Base-by-base conservation (phyloP, 2,888 invertebrate genomes). In the Phyllotreta cruciferae region DNA sequence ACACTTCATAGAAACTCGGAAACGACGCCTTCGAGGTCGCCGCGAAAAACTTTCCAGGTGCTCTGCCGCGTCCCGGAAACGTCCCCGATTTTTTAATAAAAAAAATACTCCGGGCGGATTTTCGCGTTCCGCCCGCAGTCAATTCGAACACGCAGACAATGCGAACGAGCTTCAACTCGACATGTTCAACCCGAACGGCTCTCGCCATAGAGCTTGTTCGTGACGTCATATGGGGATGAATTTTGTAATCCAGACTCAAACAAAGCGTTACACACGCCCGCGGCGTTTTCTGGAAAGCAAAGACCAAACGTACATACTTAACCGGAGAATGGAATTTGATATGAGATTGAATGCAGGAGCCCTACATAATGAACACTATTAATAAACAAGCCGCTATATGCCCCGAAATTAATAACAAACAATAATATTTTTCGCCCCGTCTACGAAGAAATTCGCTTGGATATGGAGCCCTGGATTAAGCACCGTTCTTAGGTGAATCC, bases 401-500 rank as follows among this genome's bases (percentile, higher is more conserved):
- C 24, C 4, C 2, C 24, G 24, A 24, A 24, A 24, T 24, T 24
- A 24, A 3, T 24, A 24, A 24, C 24, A 24, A 24, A 24, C 24
- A 24, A 24, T 24, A 24, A 24, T 24, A 24, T 24, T 24, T 24
- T 24, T 24, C 24, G n/a, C 24, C 2, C 24, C 24, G 24, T 24
- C 24, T 24, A n/a, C 24, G 24, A 24, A 24, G 24, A 24, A 24
- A 24, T 24, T 24, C 24, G 24, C 24, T 4, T 4, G 24, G 24
- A 24, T 24, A 24, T 4, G 24, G 24, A 24, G 60, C 54, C 55
- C 24, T 9, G 65, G 65, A 65, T 67, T 67, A 67, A 56, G 65
- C 57, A 65, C 41, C 67, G 67, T 67, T 68, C 62, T 58, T 52
- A 60, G 60, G 67, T 66, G 66, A 68, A 62, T 64, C 57, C 63